Evolutionary conservation across 2,113 vertebrate genomes (phyloP), one percentile per base, ranked within the genome.

Genomic region (Macaca mulatta): DNA sequence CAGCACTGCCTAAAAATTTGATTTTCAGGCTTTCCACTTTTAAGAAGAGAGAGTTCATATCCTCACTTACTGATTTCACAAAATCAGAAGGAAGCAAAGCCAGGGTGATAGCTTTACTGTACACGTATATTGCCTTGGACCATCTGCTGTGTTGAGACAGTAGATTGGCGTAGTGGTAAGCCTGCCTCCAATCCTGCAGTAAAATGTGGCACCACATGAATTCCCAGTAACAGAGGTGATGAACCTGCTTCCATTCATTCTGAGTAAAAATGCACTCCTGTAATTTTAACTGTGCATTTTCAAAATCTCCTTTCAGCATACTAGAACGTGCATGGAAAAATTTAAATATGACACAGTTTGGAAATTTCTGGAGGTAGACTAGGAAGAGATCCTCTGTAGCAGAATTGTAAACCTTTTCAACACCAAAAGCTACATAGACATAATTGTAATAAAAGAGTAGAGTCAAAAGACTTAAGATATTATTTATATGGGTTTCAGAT

Each of bases 221-320:
- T 97, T 99, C 99, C 99, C 99, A 99, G 98, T 99, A 99, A 86
- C 99, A 99, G 87, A 99, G 97, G 91, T 99, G 99, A 95, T 99
- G 99, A 81, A 99, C 97, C 98, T 99, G 99, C 89, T 98, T 99
- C 99, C 99, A 99, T 95, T 99, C 98, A 40, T 99, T 98, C 98
- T 99, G 99, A 77, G 98, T 97, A 72, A 97, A 87, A 85, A 99
- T 98, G 80, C 99, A 99, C 95, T 99, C 98, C 97, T 99, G 98
- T 72, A 99, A 99, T 72, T 96, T 96, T 50, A 96, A 50, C 95
- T 98, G 97, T 2, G 99, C 99, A 98, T 98, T 85, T 61, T 99
- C 98, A 78, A 99, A 99, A 87, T 99, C 97, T 92, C 99, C 99
- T 94, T 98, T 98, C 50, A 99, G 98, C 4, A 99, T 98, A 2